phyloP scores from a whole-genome alignment of 1,140 invertebrate genomes.

The Potamilus streckersoni region DNA sequence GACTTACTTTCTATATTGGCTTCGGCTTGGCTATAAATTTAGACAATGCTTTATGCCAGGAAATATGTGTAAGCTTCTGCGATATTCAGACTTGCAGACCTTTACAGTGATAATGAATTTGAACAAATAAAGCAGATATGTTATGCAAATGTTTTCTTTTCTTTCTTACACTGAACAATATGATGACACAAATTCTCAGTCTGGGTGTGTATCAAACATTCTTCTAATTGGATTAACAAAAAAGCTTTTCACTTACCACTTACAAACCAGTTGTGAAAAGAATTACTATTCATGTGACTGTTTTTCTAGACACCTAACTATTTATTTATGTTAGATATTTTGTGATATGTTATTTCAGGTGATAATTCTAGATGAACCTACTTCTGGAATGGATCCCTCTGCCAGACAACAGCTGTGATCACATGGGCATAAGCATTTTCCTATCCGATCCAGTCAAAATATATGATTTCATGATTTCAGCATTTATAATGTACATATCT shows the following conservation, averaged over 20 bases:
- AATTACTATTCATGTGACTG: not conserved
- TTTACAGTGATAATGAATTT: too few relatives aligned
- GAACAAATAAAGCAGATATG: not conserved
- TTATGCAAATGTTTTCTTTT: not conserved
- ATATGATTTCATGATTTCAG: too few relatives aligned
- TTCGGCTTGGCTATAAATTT: too few relatives aligned
- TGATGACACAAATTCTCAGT: not conserved
- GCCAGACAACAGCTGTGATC: too few relatives aligned
- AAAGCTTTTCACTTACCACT: not conserved
- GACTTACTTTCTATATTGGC: too few relatives aligned
- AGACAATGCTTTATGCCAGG: too few relatives aligned
- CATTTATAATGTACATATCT: too few relatives aligned
- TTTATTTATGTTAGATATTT: not conserved
- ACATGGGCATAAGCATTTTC: too few relatives aligned
- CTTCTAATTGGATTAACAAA: not conserved
- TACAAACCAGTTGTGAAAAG: not conserved
- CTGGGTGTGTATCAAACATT: not conserved
- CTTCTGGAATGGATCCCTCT: too few relatives aligned
- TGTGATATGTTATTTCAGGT: slow-evolving; percentile 28
- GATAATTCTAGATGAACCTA: slow-evolving; percentile 77
- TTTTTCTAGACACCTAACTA: not conserved
- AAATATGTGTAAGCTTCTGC: too few relatives aligned
- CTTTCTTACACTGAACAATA: not conserved
- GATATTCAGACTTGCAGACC: too few relatives aligned
- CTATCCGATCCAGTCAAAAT: too few relatives aligned